Base-by-base conservation (phyloP, 2,113 vertebrate species). In the Okapia johnstoni region DNA sequence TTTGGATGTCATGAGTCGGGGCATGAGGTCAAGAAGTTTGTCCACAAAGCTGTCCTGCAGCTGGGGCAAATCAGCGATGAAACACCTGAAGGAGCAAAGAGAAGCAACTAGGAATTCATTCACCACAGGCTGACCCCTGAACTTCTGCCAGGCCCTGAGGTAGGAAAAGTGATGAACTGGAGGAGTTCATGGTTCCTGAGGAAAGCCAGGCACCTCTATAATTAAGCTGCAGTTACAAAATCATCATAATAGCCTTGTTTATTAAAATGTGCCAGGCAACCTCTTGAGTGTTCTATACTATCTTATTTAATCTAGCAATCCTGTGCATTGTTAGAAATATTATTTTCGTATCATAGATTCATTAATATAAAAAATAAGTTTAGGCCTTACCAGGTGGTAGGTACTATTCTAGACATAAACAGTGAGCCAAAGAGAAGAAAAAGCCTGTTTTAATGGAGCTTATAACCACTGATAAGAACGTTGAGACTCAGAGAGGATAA, bases 1-100 rank as follows among this genome's bases (percentile, higher is more conserved):
- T 46, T 99, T 99, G 89, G 99, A 99, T 0, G 99, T 99, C 55
- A 99, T 99, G 0, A 99, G 99, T n/a, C 99, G 98, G 30, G 99
- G 99, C 99, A 99, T 99, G 85, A 99, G 98, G 95, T 99, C 99
- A 94, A 99, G 97, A 28, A 99, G 99, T 92, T 99, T 99, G 63
- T 99, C 99, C 91, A 99, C 99, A 99, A 99, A 99, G 91, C 99
- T 99, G 95, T 99, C 99, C 98, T 99, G 99, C 93, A 99, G 99
- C 66, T 99, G 99, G 26, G 99, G 99, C 66, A 99, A 98, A 98
- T 99, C 99, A 2, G 99, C 90, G 81, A 99, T 98, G 97, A 99
- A 99, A 88, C 99, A 99, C 96, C 99, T 99, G 98, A 33, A 81
- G 19, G 85, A 84, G 93, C 0, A 96, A 73, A 98, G 33, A 85